phyloP scores from a whole-genome alignment of 2,888 invertebrate species.

The Agriopis aurantiaria region DNA sequence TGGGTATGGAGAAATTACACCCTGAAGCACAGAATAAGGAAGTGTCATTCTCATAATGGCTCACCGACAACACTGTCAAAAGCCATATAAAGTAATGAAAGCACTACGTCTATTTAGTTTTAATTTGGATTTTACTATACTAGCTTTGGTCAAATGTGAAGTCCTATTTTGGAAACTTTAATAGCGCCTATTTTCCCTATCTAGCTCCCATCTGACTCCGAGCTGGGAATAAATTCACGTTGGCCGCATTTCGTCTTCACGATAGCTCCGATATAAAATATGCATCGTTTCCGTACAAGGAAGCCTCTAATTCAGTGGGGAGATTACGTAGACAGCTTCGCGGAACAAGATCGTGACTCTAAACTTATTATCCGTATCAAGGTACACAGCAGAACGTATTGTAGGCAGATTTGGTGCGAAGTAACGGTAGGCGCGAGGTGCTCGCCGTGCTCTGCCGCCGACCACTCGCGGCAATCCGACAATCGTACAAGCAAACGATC shows the following conservation, averaged over 20 bases:
- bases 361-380: slow-evolving; percentile 82
- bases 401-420: slow-evolving; percentile 83
- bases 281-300: slow-evolving; percentile 71
- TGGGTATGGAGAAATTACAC: slow-evolving; percentile 1
- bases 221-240: slow-evolving; percentile 58
- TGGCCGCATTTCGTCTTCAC: slow-evolving; percentile 57
- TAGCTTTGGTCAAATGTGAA: slow-evolving; percentile 28
- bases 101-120: slow-evolving; percentile 15
- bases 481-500: slow-evolving; percentile 71
- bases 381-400: slow-evolving; percentile 73
- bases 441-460: slow-evolving; percentile 48
- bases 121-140: slow-evolving; percentile 24
- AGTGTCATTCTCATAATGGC: slow-evolving; percentile 17
- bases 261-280: slow-evolving; percentile 50
- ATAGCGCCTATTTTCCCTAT: slow-evolving; percentile 46
- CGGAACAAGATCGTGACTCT: slow-evolving; percentile 79
- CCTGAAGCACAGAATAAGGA: slow-evolving; percentile 21
- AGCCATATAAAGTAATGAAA: slow-evolving; percentile 15
- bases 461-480: slow-evolving; percentile 62
- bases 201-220: slow-evolving; percentile 44
- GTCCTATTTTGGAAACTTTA: slow-evolving; percentile 42
- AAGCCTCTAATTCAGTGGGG: slow-evolving; percentile 72
- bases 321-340: slow-evolving; percentile 78
- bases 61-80: slow-evolving; percentile 7
- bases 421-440: slow-evolving; percentile 67